These are phyloP conservation scores for Ceyx cyanopectus DNA, from an alignment of 2,113 vertebrate species.

Conservation along the genomic window DNA sequence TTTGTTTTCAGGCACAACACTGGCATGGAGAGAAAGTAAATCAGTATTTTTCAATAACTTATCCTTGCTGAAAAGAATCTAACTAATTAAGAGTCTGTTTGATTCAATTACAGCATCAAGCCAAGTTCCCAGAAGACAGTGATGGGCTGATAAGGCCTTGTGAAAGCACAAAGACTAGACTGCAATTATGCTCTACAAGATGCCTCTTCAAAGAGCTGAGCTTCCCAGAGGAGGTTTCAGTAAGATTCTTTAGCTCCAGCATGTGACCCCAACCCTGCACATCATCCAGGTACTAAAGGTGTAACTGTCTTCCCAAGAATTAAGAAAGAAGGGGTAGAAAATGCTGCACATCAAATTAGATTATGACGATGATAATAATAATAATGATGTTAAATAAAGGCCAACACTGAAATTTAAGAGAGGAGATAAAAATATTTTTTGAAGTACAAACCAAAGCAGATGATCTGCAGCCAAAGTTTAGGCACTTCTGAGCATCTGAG, in stretches of 20 bases:
- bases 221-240: not conserved
- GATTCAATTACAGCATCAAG: constrained; percentile 41
- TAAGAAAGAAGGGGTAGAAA: not conserved
- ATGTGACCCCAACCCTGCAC: not conserved
- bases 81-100: constrained; percentile 48
- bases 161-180: constrained; percentile 15
- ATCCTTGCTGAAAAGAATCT: not conserved
- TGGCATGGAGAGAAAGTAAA: not conserved
- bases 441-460: constrained; percentile 72
- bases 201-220: not conserved
- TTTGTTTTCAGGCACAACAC: not conserved
- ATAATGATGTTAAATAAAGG: not conserved
- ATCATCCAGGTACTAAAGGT: not conserved
- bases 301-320: not conserved
- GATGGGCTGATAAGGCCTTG: constrained; percentile 20
- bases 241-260: not conserved
- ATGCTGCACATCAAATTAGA: not conserved
- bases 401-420: not conserved
- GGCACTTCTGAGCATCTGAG: constrained; percentile 81
- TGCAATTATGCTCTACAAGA: constrained; percentile 31
- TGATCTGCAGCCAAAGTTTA: constrained; percentile 67
- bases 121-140: constrained; percentile 44
- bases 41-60: not conserved
- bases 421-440: constrained; percentile 53
- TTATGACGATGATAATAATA: too few species aligned